Evolutionary conservation across 2,888 invertebrate genomes (phyloP), one percentile per base, ranked within the genome.

Genomic region (Hemithea aestivaria): DNA sequence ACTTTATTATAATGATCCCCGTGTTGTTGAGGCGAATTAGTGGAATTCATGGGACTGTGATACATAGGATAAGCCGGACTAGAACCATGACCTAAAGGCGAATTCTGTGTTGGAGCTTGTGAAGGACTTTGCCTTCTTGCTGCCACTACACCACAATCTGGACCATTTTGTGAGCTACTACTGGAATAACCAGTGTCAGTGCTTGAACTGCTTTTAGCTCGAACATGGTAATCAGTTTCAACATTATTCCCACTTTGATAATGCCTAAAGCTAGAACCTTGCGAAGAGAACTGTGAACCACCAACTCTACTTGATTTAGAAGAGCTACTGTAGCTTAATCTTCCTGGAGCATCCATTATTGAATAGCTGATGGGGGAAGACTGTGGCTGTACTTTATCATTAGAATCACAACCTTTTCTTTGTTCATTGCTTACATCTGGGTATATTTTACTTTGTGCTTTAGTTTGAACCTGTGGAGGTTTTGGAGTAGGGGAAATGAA

Each of bases 11-110:
- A 87, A 55, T 88, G 84, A 43, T 87, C 90, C n/a, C 81, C 76
- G 59, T 90, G 91, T 55, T 91, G 91, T 58, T 92, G 92, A 3
- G 93, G 93, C 1, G 93, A 93, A 46, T 92, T 91, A 56, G 92
- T 90, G 3, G 92, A 90, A 63, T 92, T 91, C 91, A 93, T 91
- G 10, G 95, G 94, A 76, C 94, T 94, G 71, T 94, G 93, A 73
- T 95, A 95, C 89, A 94, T 90, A 24, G 94, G 94, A 83, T 95
- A 95, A 36, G 92, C 93, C 29, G 93, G 93, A 78, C 93, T 93
- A 56, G 92, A 91, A 16, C 91, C 92, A 73, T 93, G 93, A 34
- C 92, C 91, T 33, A 93, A 64, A 1, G 93, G 93, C 40, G 93
- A 93, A 22, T 92, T 91, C 66, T 93, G 92, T 7, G 93, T 91